phyloP scores from a whole-genome alignment of 1,140 invertebrate genomes.

The Macrotrachela quadricornifera region DNA sequence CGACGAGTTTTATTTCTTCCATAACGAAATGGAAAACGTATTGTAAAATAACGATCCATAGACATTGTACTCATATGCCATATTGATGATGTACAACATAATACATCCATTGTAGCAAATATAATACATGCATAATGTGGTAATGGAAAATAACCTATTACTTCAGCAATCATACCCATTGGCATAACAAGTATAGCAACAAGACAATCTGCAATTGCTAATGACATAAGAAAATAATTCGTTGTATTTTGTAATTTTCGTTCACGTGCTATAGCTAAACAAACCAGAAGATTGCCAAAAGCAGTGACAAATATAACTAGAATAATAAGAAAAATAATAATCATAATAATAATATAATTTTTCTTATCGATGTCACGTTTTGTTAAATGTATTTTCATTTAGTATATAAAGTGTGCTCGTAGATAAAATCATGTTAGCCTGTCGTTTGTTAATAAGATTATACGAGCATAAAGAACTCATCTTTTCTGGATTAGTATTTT shows the following conservation, averaged over 20 bases:
- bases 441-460: too few relatives aligned
- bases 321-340: neutral
- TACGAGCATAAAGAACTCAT: too few relatives aligned
- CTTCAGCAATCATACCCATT: constrained; percentile 56
- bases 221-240: constrained; percentile 23
- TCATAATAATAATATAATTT: too few relatives aligned
- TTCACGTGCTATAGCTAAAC: constrained; percentile 22
- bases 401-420: too few relatives aligned
- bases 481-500: too few relatives aligned
- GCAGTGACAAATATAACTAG: constrained; percentile 14
- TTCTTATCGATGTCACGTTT: too few relatives aligned
- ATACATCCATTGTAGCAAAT: constrained; percentile 75
- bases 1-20: constrained; percentile 63
- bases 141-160: constrained; percentile 46
- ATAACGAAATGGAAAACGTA: constrained; percentile 64
- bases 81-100: constrained; percentile 75
- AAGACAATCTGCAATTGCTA: constrained; percentile 21
- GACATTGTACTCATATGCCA: constrained; percentile 37
- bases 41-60: constrained; percentile 49
- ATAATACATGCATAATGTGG: constrained; percentile 72
- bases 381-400: too few relatives aligned
- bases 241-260: constrained; percentile 22
- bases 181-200: constrained; percentile 63
- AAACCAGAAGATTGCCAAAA: constrained; percentile 20
- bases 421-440: too few relatives aligned